Evolutionary conservation across 2,113 vertebrate genomes (phyloP).

Genomic region (Calidris pugnax): DNA sequence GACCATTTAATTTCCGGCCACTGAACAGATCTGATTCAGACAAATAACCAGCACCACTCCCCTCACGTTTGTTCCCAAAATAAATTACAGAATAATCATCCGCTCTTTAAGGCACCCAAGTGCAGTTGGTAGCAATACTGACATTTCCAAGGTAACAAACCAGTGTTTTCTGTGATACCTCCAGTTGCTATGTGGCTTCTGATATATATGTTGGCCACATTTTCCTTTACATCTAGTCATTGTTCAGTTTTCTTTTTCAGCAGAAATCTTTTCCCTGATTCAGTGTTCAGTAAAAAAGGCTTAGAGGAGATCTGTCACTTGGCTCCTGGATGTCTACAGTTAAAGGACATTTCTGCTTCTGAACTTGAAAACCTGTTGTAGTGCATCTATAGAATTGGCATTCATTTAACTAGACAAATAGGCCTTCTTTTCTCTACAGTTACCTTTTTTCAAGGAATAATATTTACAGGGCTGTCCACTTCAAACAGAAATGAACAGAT

Average conservation of each 20-base stretch:
- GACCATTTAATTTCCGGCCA: conserved; percentile 71
- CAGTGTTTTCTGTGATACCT: background rate
- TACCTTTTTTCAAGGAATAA: background rate
- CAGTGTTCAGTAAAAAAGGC: background rate
- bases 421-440: background rate
- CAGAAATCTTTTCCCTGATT: background rate
- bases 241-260: background rate
- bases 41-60: background rate
- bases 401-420: background rate
- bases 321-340: background rate
- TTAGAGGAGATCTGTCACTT: background rate
- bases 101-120: background rate
- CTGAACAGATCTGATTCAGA: conserved; percentile 59
- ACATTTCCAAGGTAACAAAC: conserved; percentile 28
- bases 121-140: background rate
- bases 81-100: conserved; percentile 44
- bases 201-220: background rate
- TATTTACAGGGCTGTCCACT: background rate
- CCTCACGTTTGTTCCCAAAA: conserved; percentile 21
- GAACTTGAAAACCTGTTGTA: background rate
- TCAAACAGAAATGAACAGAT: background rate
- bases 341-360: background rate
- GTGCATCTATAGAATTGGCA: background rate
- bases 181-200: background rate
- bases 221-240: background rate